These are phyloP conservation scores for Tetheella fluctuosa DNA, from an alignment of 2,888 invertebrate genomes.

Conservation along the genomic window DNA sequence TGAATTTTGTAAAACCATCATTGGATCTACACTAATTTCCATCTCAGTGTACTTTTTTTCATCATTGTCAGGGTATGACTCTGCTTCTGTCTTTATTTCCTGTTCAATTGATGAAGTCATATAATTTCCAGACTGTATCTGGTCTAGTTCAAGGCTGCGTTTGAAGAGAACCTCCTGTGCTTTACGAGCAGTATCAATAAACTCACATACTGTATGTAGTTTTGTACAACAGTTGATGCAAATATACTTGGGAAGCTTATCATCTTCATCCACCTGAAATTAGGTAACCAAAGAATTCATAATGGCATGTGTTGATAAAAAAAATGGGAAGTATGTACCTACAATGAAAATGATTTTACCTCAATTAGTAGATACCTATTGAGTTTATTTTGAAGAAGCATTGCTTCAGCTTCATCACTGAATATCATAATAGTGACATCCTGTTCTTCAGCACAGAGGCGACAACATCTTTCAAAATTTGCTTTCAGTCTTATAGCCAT, in stretches of 20 bases:
- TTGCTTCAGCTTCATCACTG: conserved; percentile 86
- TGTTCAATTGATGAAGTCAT: conserved; percentile 22
- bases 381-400: conserved; percentile 87
- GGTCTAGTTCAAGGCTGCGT: conserved; percentile 66
- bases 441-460: conserved; percentile 86
- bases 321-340: not conserved
- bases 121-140: conserved; percentile 60
- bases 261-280: conserved; percentile 86
- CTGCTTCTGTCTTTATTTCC: conserved; percentile 38
- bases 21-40: conserved; percentile 88
- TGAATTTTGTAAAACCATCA: conserved; percentile 86
- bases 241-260: conserved; percentile 87
- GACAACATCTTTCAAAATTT: conserved; percentile 81
- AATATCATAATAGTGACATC: conserved; percentile 86
- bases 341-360: conserved; percentile 61
- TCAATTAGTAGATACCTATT: conserved; percentile 87
- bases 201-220: conserved; percentile 86
- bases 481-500: conserved; percentile 50
- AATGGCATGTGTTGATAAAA: not conserved
- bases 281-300: conserved; percentile 5
- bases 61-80: conserved; percentile 36
- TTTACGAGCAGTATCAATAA: conserved; percentile 86
- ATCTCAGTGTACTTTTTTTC: conserved; percentile 78
- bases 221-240: conserved; percentile 86
- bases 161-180: conserved; percentile 84